Conservation (phyloP, 2,113 vertebrate species). For the Herpailurus yagouaroundi region DNA sequence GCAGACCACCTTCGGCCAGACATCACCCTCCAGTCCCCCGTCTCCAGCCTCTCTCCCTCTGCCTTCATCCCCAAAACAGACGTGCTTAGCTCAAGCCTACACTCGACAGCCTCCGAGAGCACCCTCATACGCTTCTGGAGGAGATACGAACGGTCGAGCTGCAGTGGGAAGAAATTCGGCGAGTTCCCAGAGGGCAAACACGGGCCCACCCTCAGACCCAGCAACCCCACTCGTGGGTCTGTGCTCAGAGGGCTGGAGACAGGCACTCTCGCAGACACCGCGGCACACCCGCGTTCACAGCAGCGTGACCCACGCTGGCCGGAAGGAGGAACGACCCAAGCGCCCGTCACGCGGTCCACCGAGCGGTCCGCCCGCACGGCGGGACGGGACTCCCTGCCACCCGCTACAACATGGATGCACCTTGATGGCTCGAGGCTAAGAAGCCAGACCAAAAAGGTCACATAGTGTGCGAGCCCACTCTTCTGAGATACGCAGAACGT, state of each 20-base stretch:
- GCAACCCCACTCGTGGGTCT: neutral
- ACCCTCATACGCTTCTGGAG: neutral
- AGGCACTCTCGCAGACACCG: neutral
- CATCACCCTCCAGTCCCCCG: neutral
- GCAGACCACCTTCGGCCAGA: neutral
- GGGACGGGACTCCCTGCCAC: accelerated
- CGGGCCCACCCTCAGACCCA: neutral
- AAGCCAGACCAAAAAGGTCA: neutral
- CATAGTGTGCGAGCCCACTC: accelerated
- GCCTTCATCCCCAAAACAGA: neutral
- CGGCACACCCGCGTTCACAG: neutral
- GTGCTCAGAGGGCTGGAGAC: neutral
- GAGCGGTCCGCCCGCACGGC: accelerated
- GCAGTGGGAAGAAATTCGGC: neutral
- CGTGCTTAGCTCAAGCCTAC: neutral
- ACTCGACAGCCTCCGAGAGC: too few species aligned
- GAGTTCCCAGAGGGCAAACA: neutral
- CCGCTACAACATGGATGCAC: accelerated
- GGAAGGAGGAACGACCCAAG: neutral
- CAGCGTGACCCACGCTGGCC: neutral
- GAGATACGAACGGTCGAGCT: neutral
- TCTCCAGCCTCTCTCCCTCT: neutral
- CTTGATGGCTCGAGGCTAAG: neutral
- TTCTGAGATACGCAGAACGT: neutral
- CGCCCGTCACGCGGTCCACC: too few species aligned